Evolutionary conservation across 2,113 vertebrate species (phyloP), one percentile per base, ranked within the genome.

Genomic region (Gasterosteus aculeatus): DNA sequence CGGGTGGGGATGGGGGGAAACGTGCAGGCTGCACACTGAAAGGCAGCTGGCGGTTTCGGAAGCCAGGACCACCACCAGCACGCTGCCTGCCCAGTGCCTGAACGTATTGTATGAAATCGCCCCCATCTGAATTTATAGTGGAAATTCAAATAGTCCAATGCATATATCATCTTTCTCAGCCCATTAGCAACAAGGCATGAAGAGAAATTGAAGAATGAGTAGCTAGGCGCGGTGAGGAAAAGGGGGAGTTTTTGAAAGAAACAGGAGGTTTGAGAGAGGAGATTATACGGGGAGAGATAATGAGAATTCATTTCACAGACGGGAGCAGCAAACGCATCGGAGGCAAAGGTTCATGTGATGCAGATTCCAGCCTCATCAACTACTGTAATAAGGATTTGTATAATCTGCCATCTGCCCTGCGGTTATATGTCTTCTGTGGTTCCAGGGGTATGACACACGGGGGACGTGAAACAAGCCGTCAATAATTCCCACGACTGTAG

Each of bases 381-480:
- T 57, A 59, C 72, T 76, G 61, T 88, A 89, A 88, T 88, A 80
- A 88, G 75, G 77, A 71, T 85, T 84, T 87, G 82, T 78, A 86
- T 86, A 85, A 89, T 86, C 82, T 75, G 74, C 89, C 86, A 90
- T 88, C 87, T 90, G 86, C 84, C 85, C 80, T n/a, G 64, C 68
- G 80, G 82, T 83, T 81, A 81, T 81, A 77, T 74, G 53, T 81
- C 39, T 75, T 68, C 75, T 64, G 56, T 82, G 62, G 61, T 82
- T 76, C 73, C 61, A 69, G 51, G 66, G 46, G 67, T 85, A 53
- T 69, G 75, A 75, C 69, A 53, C 75, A 53, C 75, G 72, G 78
- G 70, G 69, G 70, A 60, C 60, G 72, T 61, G n/a, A 33, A 39
- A 59, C 42, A 74, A 74, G 62, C 67, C 58, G 78, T 75, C 65